Base-by-base conservation (phyloP, 1,140 invertebrate genomes). In the Lepidurus apus region DNA sequence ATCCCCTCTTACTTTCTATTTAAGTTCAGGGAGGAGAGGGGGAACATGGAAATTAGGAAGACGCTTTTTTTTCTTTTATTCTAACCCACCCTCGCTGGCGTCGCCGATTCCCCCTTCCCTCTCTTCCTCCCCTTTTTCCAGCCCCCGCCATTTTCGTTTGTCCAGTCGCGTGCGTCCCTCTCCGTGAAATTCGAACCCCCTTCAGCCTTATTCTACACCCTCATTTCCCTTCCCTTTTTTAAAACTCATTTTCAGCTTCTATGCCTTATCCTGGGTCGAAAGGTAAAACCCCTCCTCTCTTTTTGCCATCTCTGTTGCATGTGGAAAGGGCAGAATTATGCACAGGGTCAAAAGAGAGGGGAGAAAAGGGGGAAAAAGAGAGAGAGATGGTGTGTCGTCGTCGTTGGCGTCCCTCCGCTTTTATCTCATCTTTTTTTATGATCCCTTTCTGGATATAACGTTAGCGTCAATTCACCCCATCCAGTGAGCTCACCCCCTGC, bases 221-320 rank as follows among this genome's bases (percentile, higher is more conserved):
- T 45, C 44, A 76, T 53, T 73, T 47, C 53, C 21, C 53, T n/a
- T 65, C 21, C 21, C 21, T n/a, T 65, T 65, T 65, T 65, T 3
- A 65, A 6, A 65, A 6, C 21, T 65, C 53, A 4, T n/a, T 65
- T 65, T 21, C 17, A n/a, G 21, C 1, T 21, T 65, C 17, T 65
- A n/a, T 65, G 45, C 34, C 74, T 76, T 10, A 53, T 17, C 80
- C 77, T 79, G 81, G 81, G 81, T 42, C 43, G 9, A 74, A 17
- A 42, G 73, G 34, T 34, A 34, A 34, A n/a, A 76, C 74, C 11
- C 65, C n/a, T 17, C 81, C 45, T 47, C 45, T 17, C n/a, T n/a
- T 34, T 34, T 34, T 34, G 34, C 34, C 53, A 13, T 5, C 53
- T n/a, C 53, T 65, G 53, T 65, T 65, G 53, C 53, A 65, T 21